These are phyloP conservation scores for Toxostoma redivivum DNA, from an alignment of 2,113 vertebrate species.

Conservation along the genomic window DNA sequence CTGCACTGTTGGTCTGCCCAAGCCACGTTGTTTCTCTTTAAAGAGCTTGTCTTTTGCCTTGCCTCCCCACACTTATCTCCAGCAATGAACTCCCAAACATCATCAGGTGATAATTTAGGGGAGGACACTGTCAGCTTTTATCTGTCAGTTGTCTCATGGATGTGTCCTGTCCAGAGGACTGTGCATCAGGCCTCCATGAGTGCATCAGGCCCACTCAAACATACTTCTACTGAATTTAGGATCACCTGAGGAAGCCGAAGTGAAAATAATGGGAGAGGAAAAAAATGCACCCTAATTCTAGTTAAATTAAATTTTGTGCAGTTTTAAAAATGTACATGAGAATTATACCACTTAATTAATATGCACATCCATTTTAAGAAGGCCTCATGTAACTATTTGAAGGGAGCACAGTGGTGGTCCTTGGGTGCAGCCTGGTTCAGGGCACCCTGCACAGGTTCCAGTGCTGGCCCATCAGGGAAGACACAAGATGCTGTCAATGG, in stretches of 20 bases:
- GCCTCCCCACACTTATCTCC: neutral
- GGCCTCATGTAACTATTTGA: neutral
- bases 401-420: accelerated
- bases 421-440: neutral
- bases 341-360: neutral
- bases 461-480: neutral
- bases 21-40: neutral
- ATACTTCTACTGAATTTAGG: neutral
- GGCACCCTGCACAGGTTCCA: neutral
- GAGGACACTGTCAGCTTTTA: no score
- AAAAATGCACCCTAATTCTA: neutral
- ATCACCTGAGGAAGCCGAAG: neutral
- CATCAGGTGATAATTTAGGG: neutral
- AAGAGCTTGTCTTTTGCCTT: neutral
- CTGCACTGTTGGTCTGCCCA: neutral
- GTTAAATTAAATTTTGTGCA: neutral
- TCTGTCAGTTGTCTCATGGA: accelerated
- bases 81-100: neutral
- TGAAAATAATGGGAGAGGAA: neutral
- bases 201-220: neutral
- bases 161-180: neutral
- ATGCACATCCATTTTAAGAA: neutral
- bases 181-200: neutral
- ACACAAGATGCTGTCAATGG: neutral
- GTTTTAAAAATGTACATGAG: neutral